Conservation (phyloP, 2,888 invertebrate species). For the Orthonychiurus folsomi region DNA sequence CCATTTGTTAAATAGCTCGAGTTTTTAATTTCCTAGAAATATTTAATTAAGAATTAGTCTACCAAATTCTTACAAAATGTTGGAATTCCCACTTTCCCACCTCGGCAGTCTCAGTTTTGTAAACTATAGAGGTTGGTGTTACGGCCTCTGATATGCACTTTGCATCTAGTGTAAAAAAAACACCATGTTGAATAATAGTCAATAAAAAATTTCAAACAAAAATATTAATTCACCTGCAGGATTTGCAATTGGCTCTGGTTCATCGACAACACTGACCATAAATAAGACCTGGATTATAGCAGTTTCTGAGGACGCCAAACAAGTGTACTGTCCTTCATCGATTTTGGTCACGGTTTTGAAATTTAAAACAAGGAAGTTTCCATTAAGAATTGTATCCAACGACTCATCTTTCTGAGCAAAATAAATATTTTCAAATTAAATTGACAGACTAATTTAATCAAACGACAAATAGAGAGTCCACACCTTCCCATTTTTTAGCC, state of each 20-base stretch:
- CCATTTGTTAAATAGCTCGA: background rate
- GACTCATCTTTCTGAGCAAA: background rate
- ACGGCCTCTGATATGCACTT: background rate
- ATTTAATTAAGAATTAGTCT: background rate
- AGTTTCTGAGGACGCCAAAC: background rate
- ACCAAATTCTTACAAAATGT: background rate
- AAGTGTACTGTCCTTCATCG: background rate
- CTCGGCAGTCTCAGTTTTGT: background rate
- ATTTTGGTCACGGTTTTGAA: background rate
- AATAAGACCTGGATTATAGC: background rate
- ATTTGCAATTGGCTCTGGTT: background rate
- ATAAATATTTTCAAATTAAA: background rate
- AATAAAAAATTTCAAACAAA: too few relatives aligned
- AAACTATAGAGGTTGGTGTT: background rate
- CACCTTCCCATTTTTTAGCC: background rate
- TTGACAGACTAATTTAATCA: background rate
- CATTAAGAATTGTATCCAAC: background rate
- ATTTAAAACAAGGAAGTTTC: too few relatives aligned
- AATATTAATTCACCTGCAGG: background rate
- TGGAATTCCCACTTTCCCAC: background rate
- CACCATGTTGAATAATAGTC: too few relatives aligned
- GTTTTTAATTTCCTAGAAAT: background rate
- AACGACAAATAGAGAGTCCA: too few relatives aligned
- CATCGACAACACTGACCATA: background rate
- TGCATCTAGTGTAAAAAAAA: background rate